A percentile compares a stretch with the other conserved stretches of the same genome.
Evolutionary conservation across 2,797 vertebrate species (phyloP).

Genomic region (Australoheros facetus): DNA sequence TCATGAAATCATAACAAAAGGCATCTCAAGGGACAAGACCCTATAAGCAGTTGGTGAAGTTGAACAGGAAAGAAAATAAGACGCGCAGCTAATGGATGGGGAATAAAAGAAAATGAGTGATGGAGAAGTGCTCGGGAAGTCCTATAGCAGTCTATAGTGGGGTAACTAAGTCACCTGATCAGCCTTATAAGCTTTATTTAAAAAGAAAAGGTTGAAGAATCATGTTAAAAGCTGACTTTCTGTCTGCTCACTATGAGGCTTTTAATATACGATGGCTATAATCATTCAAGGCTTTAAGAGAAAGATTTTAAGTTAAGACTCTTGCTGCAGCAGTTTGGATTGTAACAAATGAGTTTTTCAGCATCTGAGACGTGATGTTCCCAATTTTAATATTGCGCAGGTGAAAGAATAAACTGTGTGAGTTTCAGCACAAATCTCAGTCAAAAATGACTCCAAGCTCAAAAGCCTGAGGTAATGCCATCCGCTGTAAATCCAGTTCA

Average conservation of each 20-base stretch:
- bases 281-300: too few species aligned
- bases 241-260: background rate
- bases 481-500: background rate
- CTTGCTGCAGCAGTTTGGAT: background rate
- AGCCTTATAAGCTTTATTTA: background rate
- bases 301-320: background rate
- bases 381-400: background rate
- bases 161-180: background rate
- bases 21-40: background rate
- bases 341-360: background rate
- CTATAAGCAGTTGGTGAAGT: rapidly evolving
- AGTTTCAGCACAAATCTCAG: background rate
- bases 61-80: background rate
- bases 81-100: background rate
- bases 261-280: background rate
- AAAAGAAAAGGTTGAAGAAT: background rate
- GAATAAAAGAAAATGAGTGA: background rate
- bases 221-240: background rate
- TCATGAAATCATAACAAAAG: background rate
- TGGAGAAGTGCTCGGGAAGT: background rate
- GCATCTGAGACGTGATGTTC: background rate
- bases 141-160: background rate
- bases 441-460: background rate
- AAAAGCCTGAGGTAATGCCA: background rate
- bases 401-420: background rate